Evolutionary conservation across 1,140 invertebrate species (phyloP), one percentile per base, ranked within the genome.

Genomic region (Euura saliciscinereae): DNA sequence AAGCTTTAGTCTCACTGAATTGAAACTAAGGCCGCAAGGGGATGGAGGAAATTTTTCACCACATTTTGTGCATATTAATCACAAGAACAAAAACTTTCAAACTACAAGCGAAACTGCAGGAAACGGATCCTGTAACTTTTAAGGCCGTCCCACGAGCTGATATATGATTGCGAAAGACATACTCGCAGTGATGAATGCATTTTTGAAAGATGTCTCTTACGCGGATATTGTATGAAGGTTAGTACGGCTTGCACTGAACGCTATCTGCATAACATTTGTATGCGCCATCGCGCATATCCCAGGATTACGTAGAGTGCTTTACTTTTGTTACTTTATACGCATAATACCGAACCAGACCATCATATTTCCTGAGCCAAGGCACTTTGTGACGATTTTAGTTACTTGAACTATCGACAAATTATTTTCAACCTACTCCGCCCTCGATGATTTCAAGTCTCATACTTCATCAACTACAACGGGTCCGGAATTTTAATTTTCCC

Each of bases 211-310:
- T 59, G 51, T 59, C 13, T n/a, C 51, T 59, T 3, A 8, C 2
- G 13, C 13, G 51, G 46, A 11, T 6, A n/a, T n/a, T 8, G 8
- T 3, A n/a, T 8, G 51, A 59, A 59, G 10, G 74, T 78, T 82
- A 76, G 73, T 76, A 72, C 72, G 69, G 84, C 83, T 85, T 85
- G 81, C 75, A 82, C 78, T 83, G 83, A 84, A 85, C 77, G 81
- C 80, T 85, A 84, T 85, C 85, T 85, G 80, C 83, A 85, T 84
- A 78, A 71, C 80, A 84, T 85, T 82, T 82, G 81, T 84, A 85
- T 85, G 83, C 82, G 72, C 80, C 82, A 83, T 83, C 82, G 83
- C 76, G 81, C 79, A 80, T 84, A 83, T 83, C 83, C 79, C 76
- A 42, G 74, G 81, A 79, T 83, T 83, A 84, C 72, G 72, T 75